Conservation (phyloP, 1,140 invertebrate species). For the Temnothorax curvispinosus region DNA sequence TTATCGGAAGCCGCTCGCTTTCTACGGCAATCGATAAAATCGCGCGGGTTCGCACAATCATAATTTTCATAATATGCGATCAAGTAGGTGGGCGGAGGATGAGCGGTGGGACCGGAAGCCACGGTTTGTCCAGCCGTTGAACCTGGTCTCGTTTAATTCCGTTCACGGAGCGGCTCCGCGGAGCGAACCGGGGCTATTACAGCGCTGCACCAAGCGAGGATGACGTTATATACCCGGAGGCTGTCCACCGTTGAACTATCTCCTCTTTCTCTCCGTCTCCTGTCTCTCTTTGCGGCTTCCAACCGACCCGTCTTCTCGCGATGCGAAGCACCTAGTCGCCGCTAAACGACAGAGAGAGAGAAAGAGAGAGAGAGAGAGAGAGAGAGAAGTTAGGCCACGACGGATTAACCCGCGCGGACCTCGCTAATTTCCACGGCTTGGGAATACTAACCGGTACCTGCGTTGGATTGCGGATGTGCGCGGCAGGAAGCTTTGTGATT, state of each 20-base stretch:
- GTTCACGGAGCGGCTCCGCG: slow-evolving; percentile 68
- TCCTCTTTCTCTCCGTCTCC: slow-evolving; percentile 32
- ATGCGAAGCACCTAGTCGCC: neutral
- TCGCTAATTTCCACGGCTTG: slow-evolving; percentile 69
- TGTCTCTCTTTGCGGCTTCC: slow-evolving; percentile 12
- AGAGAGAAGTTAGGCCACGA: slow-evolving; percentile 33
- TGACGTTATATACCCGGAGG: slow-evolving; percentile 71
- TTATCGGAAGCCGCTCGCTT: slow-evolving; percentile 36
- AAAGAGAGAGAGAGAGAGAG: neutral
- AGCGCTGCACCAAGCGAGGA: slow-evolving; percentile 64
- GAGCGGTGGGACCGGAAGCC: slow-evolving; percentile 68
- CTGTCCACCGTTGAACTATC: slow-evolving; percentile 58
- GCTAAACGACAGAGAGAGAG: slow-evolving; percentile 28
- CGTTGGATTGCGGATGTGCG: slow-evolving; percentile 34
- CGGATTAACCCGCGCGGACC: slow-evolving; percentile 56
- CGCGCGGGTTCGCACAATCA: slow-evolving; percentile 48
- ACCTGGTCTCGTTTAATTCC: slow-evolving; percentile 74
- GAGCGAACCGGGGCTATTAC: slow-evolving; percentile 70
- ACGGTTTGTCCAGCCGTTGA: slow-evolving; percentile 73
- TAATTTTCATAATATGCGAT: slow-evolving; percentile 64
- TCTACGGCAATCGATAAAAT: slow-evolving; percentile 42
- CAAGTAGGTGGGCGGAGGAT: slow-evolving; percentile 20
- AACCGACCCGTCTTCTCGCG: slow-evolving; percentile 10
- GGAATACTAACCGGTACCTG: slow-evolving; percentile 50
- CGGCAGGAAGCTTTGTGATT: slow-evolving; percentile 36